Conservation (phyloP, 2,888 invertebrate genomes). For the Hirtodrosophila trivittata region DNA sequence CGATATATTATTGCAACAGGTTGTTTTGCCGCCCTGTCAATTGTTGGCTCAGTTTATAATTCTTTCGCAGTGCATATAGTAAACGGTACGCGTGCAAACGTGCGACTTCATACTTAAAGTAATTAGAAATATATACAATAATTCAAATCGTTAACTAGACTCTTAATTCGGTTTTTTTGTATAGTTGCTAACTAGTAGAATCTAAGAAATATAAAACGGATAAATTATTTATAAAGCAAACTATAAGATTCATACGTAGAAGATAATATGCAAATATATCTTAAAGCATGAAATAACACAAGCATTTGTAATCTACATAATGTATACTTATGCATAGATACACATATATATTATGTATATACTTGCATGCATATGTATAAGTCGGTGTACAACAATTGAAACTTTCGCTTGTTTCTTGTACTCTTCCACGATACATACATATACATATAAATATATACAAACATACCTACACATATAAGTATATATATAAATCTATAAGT, state of each 20-base stretch:
- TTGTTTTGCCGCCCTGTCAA: slow-evolving; percentile 33
- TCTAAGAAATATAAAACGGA: too few species aligned
- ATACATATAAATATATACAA: slow-evolving; percentile 4
- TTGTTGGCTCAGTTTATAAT: slow-evolving; percentile 30
- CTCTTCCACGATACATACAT: slow-evolving; percentile 3
- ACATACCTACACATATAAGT: neutral
- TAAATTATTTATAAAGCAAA: neutral
- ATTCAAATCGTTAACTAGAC: slow-evolving; percentile 21
- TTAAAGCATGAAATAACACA: slow-evolving; percentile 6
- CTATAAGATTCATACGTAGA: too few species aligned
- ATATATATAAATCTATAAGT: neutral
- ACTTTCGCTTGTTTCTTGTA: slow-evolving; percentile 11
- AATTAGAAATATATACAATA: slow-evolving; percentile 39
- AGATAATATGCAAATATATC: too few species aligned
- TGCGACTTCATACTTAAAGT: slow-evolving; percentile 41
- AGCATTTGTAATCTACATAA: slow-evolving; percentile 5
- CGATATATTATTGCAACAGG: slow-evolving; percentile 38
- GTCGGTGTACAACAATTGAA: slow-evolving; percentile 10
- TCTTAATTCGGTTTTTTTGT: neutral
- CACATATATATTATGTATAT: neutral
- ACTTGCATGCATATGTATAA: neutral
- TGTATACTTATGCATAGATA: neutral
- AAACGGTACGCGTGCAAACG: slow-evolving; percentile 15
- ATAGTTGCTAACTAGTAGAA: too few species aligned
- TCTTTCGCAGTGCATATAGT: slow-evolving; percentile 12